A percentile compares a stretch with the other conserved stretches of the same genome.
Conservation (phyloP, 2,888 invertebrate genomes). For the Drosophila hawaiiensis region DNA sequence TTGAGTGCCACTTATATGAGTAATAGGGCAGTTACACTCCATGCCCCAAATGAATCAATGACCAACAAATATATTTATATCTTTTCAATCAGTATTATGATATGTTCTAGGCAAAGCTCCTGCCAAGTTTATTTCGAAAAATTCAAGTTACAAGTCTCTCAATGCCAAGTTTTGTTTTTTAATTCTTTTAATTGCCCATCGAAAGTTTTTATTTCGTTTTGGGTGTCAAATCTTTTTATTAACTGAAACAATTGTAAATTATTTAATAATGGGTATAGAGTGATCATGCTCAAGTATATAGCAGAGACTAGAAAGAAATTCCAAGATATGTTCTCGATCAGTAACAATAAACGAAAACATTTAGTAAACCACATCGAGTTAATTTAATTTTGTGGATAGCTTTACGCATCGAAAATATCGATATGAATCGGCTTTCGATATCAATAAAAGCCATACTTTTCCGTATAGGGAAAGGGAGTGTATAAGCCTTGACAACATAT, state of each 20-base stretch:
- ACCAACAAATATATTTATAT: conserved; percentile 21
- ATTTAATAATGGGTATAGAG: background rate
- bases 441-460: background rate
- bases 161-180: background rate
- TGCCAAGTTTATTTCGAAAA: background rate
- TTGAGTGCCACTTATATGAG: conserved; percentile 59
- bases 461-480: background rate
- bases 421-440: background rate
- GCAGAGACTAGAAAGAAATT: background rate
- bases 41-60: conserved; percentile 46
- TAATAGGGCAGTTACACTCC: conserved; percentile 33
- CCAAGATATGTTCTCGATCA: background rate
- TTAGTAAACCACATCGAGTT: background rate
- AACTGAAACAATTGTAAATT: background rate
- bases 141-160: background rate
- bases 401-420: background rate
- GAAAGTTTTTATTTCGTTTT: background rate
- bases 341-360: background rate
- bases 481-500: background rate
- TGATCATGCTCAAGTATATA: background rate
- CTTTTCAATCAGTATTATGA: background rate
- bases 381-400: background rate
- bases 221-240: background rate
- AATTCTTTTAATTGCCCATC: background rate
- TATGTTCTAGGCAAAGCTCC: background rate